A percentile compares a stretch with the other conserved stretches of the same genome.
phyloP scores from a whole-genome alignment of 2,797 vertebrate species.

The Muscicapa striata region DNA sequence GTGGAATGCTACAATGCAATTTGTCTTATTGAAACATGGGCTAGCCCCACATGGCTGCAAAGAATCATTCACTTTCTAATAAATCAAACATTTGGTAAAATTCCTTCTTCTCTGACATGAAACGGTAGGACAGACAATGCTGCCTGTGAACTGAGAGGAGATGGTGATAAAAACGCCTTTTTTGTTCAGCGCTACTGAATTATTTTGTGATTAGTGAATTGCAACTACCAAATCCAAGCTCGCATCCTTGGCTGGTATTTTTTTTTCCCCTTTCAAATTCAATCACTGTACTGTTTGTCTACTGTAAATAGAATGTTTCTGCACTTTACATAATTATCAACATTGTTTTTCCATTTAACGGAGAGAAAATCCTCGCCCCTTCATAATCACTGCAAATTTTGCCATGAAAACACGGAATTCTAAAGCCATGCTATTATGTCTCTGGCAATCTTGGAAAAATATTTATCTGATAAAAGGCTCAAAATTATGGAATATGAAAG shows the following conservation, averaged over 20 bases:
- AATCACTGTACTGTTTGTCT: constrained; percentile 52
- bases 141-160: constrained; percentile 79
- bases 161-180: constrained; percentile 76
- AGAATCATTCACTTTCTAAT: constrained; percentile 94
- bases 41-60: constrained; percentile 89
- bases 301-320: constrained; percentile 61
- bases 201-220: constrained; percentile 37
- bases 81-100: constrained; percentile 92
- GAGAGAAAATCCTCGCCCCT: constrained; percentile 22
- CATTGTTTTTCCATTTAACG: constrained; percentile 47
- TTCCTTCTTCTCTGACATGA: constrained; percentile 79
- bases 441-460: not conserved
- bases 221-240: constrained; percentile 24
- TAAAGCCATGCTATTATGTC: not conserved
- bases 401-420: constrained; percentile 2
- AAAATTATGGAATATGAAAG: not conserved
- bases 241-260: constrained; percentile 20
- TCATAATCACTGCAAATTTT: constrained; percentile 36
- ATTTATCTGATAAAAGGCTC: not conserved
- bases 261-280: constrained; percentile 43
- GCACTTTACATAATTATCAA: constrained; percentile 41
- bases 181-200: not conserved
- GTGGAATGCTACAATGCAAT: constrained; percentile 90
- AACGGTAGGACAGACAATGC: constrained; percentile 82
- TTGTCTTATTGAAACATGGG: constrained; percentile 94